A percentile compares a stretch with the other conserved stretches of the same genome.
Conservation (phyloP, 2,888 invertebrate species). For the Netelia inedita region DNA sequence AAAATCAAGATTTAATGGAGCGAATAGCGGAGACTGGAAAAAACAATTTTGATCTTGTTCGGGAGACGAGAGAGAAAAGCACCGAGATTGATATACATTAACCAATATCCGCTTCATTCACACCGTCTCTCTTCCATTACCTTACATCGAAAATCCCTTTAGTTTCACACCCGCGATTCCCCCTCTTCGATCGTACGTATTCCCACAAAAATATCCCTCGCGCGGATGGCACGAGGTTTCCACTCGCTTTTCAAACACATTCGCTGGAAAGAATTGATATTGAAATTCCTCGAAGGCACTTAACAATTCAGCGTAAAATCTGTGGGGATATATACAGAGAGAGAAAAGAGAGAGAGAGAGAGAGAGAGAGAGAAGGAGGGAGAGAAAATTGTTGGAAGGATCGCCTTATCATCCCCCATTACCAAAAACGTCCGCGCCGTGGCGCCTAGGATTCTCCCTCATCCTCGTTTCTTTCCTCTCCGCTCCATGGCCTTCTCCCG, state of each 20-base stretch:
- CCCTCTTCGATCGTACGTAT: background rate
- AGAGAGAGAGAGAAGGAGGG: constrained; percentile 1
- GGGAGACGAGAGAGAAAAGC: too few species aligned
- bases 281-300: constrained; percentile 56
- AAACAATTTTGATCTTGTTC: too few species aligned
- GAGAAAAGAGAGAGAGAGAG: background rate
- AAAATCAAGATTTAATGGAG: too few species aligned
- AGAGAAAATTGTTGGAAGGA: constrained; percentile 31
- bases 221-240: constrained; percentile 12
- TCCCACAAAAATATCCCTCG: background rate
- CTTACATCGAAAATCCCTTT: constrained; percentile 19
- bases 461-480: constrained; percentile 31
- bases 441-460: constrained; percentile 47
- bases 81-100: background rate
- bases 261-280: constrained; percentile 57
- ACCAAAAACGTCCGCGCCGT: constrained; percentile 43
- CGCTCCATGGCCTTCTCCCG: background rate
- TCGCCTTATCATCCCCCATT: constrained; percentile 66
- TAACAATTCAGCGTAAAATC: constrained; percentile 57
- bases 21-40: too few species aligned
- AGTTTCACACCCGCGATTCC: background rate
- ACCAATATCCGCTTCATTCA: background rate
- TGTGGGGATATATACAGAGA: constrained; percentile 22
- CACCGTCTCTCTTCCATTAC: too few species aligned
- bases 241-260: constrained; percentile 35